Evolutionary conservation across 1,140 invertebrate species (phyloP).

Genomic region (Atta texana): DNA sequence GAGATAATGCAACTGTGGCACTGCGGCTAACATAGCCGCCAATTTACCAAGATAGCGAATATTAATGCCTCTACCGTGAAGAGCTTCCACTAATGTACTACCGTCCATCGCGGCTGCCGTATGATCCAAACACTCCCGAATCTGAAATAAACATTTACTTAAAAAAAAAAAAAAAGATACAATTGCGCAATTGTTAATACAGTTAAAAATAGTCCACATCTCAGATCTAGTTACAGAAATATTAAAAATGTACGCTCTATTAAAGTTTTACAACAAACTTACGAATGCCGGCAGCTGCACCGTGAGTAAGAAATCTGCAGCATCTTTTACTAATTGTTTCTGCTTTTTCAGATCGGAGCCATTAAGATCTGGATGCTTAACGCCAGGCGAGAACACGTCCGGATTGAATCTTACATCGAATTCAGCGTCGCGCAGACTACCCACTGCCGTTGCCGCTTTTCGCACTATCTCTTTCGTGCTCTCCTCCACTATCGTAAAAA

Average conservation of each 20-base stretch:
- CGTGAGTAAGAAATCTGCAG: conserved; percentile 96
- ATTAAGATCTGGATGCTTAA: conserved; percentile 92
- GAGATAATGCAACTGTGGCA: conserved; percentile 94
- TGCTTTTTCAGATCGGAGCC: conserved; percentile 92
- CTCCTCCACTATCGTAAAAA: conserved; percentile 89
- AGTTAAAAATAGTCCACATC: neutral
- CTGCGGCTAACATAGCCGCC: conserved; percentile 91
- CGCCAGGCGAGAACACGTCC: conserved; percentile 98
- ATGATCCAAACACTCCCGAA: conserved; percentile 97
- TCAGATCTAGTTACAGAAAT: neutral
- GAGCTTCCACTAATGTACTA: conserved; percentile 95
- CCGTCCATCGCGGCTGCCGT: conserved; percentile 98
- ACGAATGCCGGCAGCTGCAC: conserved; percentile 98
- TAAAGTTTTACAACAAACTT: conserved; percentile 82
- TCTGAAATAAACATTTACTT: conserved; percentile 85
- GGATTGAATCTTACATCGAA: conserved; percentile 99
- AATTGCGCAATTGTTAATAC: neutral
- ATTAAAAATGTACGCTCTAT: neutral
- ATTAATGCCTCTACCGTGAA: conserved; percentile 98
- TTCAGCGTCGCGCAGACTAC: conserved; percentile 96
- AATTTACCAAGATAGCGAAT: conserved; percentile 98
- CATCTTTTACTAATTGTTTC: conserved; percentile 96
- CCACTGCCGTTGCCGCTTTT: conserved; percentile 95
- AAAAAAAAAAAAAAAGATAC: conserved; percentile 11
- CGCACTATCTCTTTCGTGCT: conserved; percentile 96